phyloP scores from a whole-genome alignment of 37 sponge, comb jelly and placozoan species.

The Beroe forskalii region DNA sequence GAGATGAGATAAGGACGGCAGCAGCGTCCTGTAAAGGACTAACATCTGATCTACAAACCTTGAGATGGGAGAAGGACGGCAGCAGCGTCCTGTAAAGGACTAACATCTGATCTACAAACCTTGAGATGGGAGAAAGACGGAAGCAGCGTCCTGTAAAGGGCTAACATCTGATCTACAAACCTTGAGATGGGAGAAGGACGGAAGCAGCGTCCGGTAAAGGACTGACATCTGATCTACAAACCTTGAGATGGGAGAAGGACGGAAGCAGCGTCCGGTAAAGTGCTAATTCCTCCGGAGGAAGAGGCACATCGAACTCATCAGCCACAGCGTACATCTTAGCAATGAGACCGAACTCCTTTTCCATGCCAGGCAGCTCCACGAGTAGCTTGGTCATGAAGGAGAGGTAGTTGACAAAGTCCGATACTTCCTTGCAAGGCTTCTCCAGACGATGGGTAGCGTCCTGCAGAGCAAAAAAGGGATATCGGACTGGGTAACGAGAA shows the following conservation, averaged over 20 bases:
- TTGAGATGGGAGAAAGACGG: no score
- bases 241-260: slow-evolving; percentile 71
- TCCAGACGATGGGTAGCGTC: slow-evolving; percentile 59
- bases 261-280: slow-evolving; percentile 70
- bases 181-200: no score
- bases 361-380: slow-evolving; percentile 63
- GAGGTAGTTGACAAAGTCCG: slow-evolving; percentile 67
- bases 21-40: no score
- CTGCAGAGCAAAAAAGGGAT: slow-evolving; percentile 56
- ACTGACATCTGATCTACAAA: slow-evolving; percentile 40
- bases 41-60: no score
- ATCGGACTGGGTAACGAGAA: no score
- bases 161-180: no score
- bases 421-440: slow-evolving; percentile 58
- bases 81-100: no score
- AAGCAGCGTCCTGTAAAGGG: no score
- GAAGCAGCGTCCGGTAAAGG: no score
- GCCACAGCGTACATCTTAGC: slow-evolving; percentile 72
- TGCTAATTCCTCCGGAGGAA: slow-evolving; percentile 69
- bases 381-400: slow-evolving; percentile 64
- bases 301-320: slow-evolving; percentile 69
- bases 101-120: no score
- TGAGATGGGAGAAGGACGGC: no score
- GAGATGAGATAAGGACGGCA: no score
- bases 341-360: slow-evolving; percentile 63